Conservation (phyloP, 2,113 vertebrate species). For the Phylloscopus trochilus region DNA sequence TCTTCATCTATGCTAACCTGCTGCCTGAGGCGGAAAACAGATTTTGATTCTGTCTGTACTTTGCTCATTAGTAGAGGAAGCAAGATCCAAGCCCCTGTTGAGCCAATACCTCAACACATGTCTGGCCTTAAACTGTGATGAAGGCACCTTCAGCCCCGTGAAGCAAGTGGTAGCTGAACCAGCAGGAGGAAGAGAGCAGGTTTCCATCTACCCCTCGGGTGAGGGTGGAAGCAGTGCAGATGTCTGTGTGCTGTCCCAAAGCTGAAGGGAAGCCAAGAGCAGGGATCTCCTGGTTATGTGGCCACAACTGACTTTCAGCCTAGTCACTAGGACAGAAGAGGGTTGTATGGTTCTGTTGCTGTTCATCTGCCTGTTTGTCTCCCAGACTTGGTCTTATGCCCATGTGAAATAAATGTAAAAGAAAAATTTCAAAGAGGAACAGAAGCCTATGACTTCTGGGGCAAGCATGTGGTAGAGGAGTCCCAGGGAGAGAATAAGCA, state of each 20-base stretch:
- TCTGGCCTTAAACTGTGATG: neutral
- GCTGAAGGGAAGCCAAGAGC: neutral
- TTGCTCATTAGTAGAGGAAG: slow-evolving; percentile 1
- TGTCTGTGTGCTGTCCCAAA: neutral
- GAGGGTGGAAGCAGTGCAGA: neutral
- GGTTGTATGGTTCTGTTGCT: neutral
- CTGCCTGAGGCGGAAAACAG: neutral
- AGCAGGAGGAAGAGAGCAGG: neutral
- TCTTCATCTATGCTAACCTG: neutral
- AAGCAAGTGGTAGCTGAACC: neutral
- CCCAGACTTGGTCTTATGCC: neutral
- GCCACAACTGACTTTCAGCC: neutral
- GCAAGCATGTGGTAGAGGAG: neutral
- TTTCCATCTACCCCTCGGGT: neutral
- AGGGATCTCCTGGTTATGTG: neutral
- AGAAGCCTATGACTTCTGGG: neutral
- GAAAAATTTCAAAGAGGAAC: neutral
- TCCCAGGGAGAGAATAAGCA: neutral
- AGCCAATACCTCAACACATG: neutral
- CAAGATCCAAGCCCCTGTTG: neutral
- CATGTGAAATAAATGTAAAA: neutral
- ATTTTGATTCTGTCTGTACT: neutral
- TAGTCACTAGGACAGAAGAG: neutral
- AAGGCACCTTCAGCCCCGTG: neutral
- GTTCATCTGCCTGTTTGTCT: neutral